Percentiles rank a stretch among this genome's conserved stretches.
phyloP scores from a whole-genome alignment of 2,113 vertebrate species.

The Myxocyprinus asiaticus region DNA sequence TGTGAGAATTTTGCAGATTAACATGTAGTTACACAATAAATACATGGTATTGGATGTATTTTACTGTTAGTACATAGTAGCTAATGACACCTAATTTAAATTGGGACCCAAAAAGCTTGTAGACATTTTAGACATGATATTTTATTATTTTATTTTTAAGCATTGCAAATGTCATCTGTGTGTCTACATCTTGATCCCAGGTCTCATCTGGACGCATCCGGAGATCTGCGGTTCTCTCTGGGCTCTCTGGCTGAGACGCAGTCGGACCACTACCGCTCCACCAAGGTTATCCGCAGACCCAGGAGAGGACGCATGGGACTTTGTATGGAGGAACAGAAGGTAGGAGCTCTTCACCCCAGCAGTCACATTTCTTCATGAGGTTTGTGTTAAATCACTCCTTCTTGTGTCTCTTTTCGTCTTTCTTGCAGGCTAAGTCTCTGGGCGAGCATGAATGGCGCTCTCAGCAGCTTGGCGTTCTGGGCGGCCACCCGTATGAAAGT shows the following conservation, averaged over 20 bases:
- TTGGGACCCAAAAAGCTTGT: no score
- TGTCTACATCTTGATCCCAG: slow-evolving; percentile 64
- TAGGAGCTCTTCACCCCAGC: slow-evolving; percentile 51
- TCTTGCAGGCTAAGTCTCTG: slow-evolving; percentile 88
- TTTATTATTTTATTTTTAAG: no score
- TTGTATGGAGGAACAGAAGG: slow-evolving; percentile 88
- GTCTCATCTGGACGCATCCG: slow-evolving; percentile 89
- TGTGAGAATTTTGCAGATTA: no score
- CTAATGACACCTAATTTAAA: no score
- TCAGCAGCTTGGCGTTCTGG: slow-evolving; percentile 87
- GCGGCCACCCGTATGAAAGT: slow-evolving; percentile 92
- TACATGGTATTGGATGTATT: no score
- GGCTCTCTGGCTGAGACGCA: slow-evolving; percentile 93
- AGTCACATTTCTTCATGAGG: no score
- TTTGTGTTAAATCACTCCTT: not conserved
- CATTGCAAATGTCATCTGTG: no score
- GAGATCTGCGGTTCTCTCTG: slow-evolving; percentile 90
- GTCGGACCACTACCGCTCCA: slow-evolving; percentile 90
- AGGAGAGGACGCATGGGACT: slow-evolving; percentile 88
- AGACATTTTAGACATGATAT: no score
- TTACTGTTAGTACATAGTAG: no score
- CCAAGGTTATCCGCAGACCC: slow-evolving; percentile 90
- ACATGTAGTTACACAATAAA: no score
- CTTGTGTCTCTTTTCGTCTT: not conserved
- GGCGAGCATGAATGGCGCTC: slow-evolving; percentile 96